Conservation (phyloP, 2,113 vertebrate species). For the Menidia beryllina region DNA sequence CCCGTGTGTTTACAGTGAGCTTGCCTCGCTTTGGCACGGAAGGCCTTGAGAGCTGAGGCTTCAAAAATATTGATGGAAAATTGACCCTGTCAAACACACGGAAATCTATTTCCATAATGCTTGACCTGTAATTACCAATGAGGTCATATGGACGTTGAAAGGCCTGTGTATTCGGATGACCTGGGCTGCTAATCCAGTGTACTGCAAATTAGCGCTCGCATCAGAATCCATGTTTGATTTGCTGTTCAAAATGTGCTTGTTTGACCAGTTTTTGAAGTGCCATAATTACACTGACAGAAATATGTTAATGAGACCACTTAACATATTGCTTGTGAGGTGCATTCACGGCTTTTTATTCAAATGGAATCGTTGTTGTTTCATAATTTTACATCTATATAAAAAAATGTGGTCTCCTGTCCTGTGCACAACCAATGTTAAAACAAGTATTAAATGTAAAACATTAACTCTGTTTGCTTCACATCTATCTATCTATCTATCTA, state of each 20-base stretch:
- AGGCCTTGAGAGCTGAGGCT: conserved; percentile 55
- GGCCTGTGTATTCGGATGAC: conserved; percentile 42
- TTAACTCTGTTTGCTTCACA: too few relatives aligned
- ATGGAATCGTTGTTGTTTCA: not conserved
- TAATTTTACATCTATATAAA: too few relatives aligned
- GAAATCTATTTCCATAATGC: conserved; percentile 76
- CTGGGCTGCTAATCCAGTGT: conserved; percentile 39
- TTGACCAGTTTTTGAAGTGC: conserved; percentile 10
- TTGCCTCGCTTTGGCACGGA: conserved; percentile 4
- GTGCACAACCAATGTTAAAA: too few relatives aligned
- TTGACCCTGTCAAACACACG: conserved; percentile 62
- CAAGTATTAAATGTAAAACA: too few relatives aligned
- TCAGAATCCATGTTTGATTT: conserved; percentile 40
- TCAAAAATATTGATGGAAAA: conserved; percentile 64
- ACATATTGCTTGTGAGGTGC: not conserved
- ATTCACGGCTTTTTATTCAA: not conserved
- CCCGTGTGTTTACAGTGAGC: not conserved
- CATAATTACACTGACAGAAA: not conserved
- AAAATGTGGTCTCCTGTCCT: too few relatives aligned
- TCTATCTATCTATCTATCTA: too few relatives aligned
- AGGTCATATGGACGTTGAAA: conserved; percentile 67
- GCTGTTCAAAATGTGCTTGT: conserved; percentile 8
- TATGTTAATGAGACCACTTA: not conserved
- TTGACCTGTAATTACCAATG: conserved; percentile 75
- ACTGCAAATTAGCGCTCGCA: conserved; percentile 35